phyloP scores from a whole-genome alignment of 1,140 invertebrate species.

The Pseudomyrmex pallidus region DNA sequence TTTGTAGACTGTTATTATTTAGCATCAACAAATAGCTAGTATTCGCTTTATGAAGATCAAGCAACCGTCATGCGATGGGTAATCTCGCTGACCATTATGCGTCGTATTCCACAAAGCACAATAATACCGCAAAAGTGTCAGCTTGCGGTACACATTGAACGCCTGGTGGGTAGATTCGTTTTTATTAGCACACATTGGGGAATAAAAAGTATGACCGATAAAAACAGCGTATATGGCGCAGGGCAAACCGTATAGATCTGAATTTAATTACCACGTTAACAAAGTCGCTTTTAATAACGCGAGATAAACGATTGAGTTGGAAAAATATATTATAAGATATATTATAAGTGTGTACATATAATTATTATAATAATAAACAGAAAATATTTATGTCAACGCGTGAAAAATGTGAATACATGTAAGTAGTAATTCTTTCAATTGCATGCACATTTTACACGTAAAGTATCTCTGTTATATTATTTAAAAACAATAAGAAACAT shows the following conservation, averaged over 20 bases:
- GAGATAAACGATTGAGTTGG: constrained; percentile 36
- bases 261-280: constrained; percentile 54
- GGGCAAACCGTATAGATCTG: constrained; percentile 37
- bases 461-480: too few species aligned
- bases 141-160: constrained; percentile 53
- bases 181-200: constrained; percentile 48
- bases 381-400: constrained; percentile 12
- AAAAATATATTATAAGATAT: neutral
- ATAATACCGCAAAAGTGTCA: constrained; percentile 55
- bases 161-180: constrained; percentile 58
- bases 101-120: constrained; percentile 47
- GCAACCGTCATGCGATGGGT: constrained; percentile 23
- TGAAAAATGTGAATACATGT: neutral
- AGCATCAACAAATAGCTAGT: constrained; percentile 11
- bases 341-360: too few species aligned
- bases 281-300: constrained; percentile 60
- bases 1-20: constrained; percentile 38
- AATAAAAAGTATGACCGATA: constrained; percentile 50
- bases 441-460: neutral
- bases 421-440: neutral
- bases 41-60: constrained; percentile 31
- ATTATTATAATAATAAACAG: neutral
- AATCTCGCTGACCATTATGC: constrained; percentile 45
- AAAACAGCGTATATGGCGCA: constrained; percentile 43
- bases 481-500: neutral